phyloP scores from a whole-genome alignment of 2,888 invertebrate species.

The Himalopsyche japonica region DNA sequence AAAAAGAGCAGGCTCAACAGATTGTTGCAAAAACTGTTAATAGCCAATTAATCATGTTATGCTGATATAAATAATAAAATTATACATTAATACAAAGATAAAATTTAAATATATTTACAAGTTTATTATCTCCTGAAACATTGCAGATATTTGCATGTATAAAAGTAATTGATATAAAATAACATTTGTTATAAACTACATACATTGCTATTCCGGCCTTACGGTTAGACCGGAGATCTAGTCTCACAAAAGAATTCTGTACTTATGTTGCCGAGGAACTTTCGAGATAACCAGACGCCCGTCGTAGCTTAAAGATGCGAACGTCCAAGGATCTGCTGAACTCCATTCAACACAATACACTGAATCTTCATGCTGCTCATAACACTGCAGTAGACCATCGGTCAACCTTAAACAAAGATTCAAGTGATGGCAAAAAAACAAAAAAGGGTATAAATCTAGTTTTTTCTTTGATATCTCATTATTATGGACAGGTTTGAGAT shows the following conservation, averaged over 20 bases:
- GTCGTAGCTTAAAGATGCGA: slow-evolving; percentile 98
- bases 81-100: too few species aligned
- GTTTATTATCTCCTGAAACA: too few species aligned
- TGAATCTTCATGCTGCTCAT: slow-evolving; percentile 97
- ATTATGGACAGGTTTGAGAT: too few species aligned
- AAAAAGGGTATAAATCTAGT: too few species aligned
- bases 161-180: too few species aligned
- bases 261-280: slow-evolving; percentile 93
- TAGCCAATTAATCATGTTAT: too few species aligned
- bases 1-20: too few species aligned
- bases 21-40: too few species aligned
- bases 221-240: background rate
- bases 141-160: too few species aligned
- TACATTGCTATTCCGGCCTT: background rate
- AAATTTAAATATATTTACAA: too few species aligned
- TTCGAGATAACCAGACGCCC: slow-evolving; percentile 91
- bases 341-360: slow-evolving; percentile 98
- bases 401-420: slow-evolving; percentile 57
- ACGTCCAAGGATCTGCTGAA: slow-evolving; percentile 96
- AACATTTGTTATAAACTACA: background rate
- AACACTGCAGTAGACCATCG: slow-evolving; percentile 89
- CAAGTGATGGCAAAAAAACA: background rate
- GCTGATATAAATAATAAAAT: too few species aligned
- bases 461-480: too few species aligned
- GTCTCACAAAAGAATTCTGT: slow-evolving; percentile 80